Evolutionary conservation across 2,888 invertebrate species (phyloP).

Genomic region (Caenorhabditis sp.): DNA sequence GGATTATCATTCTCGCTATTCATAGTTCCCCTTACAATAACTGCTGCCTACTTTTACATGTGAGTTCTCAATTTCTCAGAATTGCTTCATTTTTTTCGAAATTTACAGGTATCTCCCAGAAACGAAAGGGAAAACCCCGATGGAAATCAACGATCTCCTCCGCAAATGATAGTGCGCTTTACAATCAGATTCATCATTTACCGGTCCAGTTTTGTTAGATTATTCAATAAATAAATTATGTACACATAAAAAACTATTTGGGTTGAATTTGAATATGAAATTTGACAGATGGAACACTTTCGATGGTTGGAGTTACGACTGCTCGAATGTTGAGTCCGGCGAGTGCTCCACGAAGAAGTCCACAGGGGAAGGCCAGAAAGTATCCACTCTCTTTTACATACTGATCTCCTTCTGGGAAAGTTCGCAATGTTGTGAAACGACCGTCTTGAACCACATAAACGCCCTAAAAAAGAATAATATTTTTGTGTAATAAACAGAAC

Average conservation of each 20-base stretch:
- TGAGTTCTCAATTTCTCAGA: conserved; percentile 11
- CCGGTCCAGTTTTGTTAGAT: conserved; percentile 20
- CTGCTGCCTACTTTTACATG: conserved; percentile 72
- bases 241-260: conserved; percentile 49
- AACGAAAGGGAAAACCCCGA: conserved; percentile 64
- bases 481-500: neutral
- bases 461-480: conserved; percentile 86
- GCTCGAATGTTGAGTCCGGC: conserved; percentile 92
- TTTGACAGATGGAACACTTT: conserved; percentile 80
- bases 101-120: conserved; percentile 69
- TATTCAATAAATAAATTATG: conserved; percentile 21
- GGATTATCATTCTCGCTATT: conserved; percentile 75
- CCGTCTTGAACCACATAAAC: conserved; percentile 98
- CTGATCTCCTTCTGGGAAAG: conserved; percentile 92
- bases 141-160: conserved; percentile 60
- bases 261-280: conserved; percentile 81
- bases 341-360: conserved; percentile 94
- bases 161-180: conserved; percentile 37
- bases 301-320: conserved; percentile 90
- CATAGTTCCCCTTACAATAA: conserved; percentile 73
- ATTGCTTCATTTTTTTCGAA: conserved; percentile 13
- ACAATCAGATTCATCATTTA: neutral
- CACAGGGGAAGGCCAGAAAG: conserved; percentile 93
- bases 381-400: conserved; percentile 88
- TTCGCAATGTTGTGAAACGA: conserved; percentile 92